A percentile compares a stretch with the other conserved stretches of the same genome.
phyloP scores from a whole-genome alignment of 2,888 invertebrate species.

The Cyclophora punctaria region DNA sequence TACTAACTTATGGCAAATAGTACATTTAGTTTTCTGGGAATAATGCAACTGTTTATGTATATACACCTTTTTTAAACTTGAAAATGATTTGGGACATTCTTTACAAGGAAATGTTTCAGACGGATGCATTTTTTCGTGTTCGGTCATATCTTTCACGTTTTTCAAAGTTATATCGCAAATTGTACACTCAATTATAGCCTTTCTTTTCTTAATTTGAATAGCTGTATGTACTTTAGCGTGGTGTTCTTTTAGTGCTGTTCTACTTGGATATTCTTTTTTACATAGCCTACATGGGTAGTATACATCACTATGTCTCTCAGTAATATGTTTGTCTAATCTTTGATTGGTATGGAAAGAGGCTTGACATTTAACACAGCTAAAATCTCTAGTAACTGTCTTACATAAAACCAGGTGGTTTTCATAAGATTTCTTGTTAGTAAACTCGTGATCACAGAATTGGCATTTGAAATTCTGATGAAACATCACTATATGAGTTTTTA shows the following conservation, averaged over 20 bases:
- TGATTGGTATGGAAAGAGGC: conserved; percentile 34
- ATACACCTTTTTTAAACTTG: conserved; percentile 32
- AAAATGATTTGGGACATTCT: conserved; percentile 32
- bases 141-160: conserved; percentile 30
- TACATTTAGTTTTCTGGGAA: conserved; percentile 31
- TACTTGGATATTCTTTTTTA: conserved; percentile 31
- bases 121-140: conserved; percentile 33
- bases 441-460: conserved; percentile 37
- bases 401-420: conserved; percentile 31
- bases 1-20: conserved; percentile 31
- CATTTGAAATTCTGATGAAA: conserved; percentile 39
- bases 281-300: conserved; percentile 35
- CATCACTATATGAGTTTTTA: conserved; percentile 36
- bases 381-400: conserved; percentile 22
- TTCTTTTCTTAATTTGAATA: conserved; percentile 37
- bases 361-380: conserved; percentile 29
- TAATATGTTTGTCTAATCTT: conserved; percentile 29
- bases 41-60: conserved; percentile 37
- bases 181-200: conserved; percentile 39
- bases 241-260: conserved; percentile 32
- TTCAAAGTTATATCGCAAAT: conserved; percentile 36
- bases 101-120: conserved; percentile 34
- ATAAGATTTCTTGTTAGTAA: conserved; percentile 24
- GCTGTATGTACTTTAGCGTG: conserved; percentile 36
- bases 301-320: conserved; percentile 29